Evolutionary conservation across 1,140 invertebrate genomes (phyloP), one percentile per base, ranked within the genome.

Genomic region (Nilaparvata lugens): DNA sequence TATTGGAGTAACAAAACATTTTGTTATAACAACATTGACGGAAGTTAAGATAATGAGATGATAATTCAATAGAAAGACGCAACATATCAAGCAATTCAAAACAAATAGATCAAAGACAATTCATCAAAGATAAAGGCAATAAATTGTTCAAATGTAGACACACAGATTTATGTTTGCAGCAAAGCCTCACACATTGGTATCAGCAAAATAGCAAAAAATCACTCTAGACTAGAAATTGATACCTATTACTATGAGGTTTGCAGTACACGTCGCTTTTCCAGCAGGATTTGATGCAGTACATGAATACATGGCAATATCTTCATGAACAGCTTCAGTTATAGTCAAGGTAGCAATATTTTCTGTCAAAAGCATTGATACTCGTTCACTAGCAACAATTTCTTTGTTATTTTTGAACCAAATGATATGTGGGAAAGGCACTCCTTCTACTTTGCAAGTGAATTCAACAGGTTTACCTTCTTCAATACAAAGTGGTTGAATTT

Each of bases 221-320:
- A 64, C 31, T 58, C 11, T 25, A 31, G 13, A 42, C 19, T 31
- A 43, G 16, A 19, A 54, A 43, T 31, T 23, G 31, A 16, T 83
- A 83, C 82, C 82, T 76, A 84, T 78, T 67, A 87, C 82, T 61
- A 83, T 78, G 56, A 93, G 76, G 70, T 86, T 86, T 18, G 85
- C 86, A 42, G 84, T 85, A 24, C 87, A 88, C 19, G 85, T 86
- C n/a, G 85, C 86, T 60, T 87, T 84, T 35, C 90, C 90, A 62
- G 83, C 84, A 13, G 79, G 72, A 74, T 93, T 93, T 24, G 81
- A 80, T 6, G 88, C 88, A 70, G 81, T 82, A 70, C 87, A 90
- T 9, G 86, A 85, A 74, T 92, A 91, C 62, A 88, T 81, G 23
- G 87, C 91, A 61, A 82, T 80, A 74, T 93, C 87, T 65, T 84